phyloP scores from a whole-genome alignment of 2,797 vertebrate genomes.

The Pyrocephalus nanus region DNA sequence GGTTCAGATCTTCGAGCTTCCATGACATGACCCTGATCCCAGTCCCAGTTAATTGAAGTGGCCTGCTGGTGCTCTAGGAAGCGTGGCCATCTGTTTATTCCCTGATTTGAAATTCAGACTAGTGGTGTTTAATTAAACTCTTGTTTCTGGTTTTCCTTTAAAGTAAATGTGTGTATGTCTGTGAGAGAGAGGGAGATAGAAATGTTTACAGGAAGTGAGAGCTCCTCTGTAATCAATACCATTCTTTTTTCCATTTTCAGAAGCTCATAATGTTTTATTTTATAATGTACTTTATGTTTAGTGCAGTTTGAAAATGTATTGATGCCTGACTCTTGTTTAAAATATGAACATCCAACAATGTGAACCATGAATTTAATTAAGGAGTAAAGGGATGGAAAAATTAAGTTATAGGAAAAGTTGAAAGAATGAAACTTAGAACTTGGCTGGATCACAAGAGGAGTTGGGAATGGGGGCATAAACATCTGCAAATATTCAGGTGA shows the following conservation, averaged over 20 bases:
- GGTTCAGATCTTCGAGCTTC: not conserved
- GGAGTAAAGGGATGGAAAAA: not conserved
- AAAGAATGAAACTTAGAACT: not conserved
- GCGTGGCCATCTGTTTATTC: constrained; percentile 39
- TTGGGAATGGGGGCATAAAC: not conserved
- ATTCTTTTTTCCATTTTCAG: constrained; percentile 64
- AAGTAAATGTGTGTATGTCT: not conserved
- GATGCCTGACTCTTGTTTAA: constrained; percentile 26
- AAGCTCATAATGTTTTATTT: constrained; percentile 55
- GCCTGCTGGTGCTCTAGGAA: not conserved
- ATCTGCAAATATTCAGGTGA: constrained; percentile 21
- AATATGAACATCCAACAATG: not conserved
- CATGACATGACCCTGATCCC: not conserved
- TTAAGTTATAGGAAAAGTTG: not conserved
- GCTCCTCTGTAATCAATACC: constrained; percentile 55
- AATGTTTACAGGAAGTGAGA: constrained; percentile 64
- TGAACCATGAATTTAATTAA: constrained; percentile 31
- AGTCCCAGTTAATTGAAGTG: constrained; percentile 27
- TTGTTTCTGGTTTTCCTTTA: constrained; percentile 49
- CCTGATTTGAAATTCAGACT: constrained; percentile 35
- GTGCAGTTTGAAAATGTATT: constrained; percentile 10
- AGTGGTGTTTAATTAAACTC: constrained; percentile 61
- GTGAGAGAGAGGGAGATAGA: constrained; percentile 6
- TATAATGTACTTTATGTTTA: constrained; percentile 33
- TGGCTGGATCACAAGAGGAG: not conserved